Base-by-base conservation (phyloP, 2,797 vertebrate species). In the Argya squamiceps region DNA sequence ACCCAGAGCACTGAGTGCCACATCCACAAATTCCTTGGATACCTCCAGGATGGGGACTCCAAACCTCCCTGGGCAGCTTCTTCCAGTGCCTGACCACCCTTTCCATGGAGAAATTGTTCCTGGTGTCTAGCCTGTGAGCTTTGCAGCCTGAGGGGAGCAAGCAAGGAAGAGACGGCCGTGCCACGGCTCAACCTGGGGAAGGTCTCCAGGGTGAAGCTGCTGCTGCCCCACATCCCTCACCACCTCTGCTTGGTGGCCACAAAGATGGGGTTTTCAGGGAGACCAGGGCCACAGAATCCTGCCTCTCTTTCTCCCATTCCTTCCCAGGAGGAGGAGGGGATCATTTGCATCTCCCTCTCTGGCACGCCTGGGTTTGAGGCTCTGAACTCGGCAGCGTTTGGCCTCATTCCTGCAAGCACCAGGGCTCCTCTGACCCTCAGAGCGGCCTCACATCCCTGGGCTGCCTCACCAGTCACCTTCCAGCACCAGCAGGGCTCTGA, bases 81-180 rank as follows among this genome's bases (percentile, higher is more conserved):
- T 39, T 46, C 21, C 44, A 46, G 44, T 46, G 44, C 22, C 44
- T 83, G 79, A n/a, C 24, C 21, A 64, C 50, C 24, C 18, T 84
- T 50, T 41, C 44, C 44, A 32, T 15, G 58, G 2, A 58, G 65
- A 24, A 59, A 47, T 46, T 53, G 37, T 12, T 71, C 22, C 52
- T 41, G 24, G 8, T 20, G 21, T 89, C 39, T 16, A 27, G 3
- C 19, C 70, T 8, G 10, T 7, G 58, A 81, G 20, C 37, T 67
- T 29, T n/a, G 41, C 74, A 92, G 83, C 64, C 60, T 0, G 1
- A 56, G 64, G 55, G 17, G 32, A 52, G 37, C 19, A 0, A 46
- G 50, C 50, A 18, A 52, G 27, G 50, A 52, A 15, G 34, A 53
- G 22, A 16, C 0, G 1, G n/a, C 56, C 0, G 0, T 58, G 60